phyloP scores from a whole-genome alignment of 2,797 vertebrate genomes.

The Periophthalmus magnuspinnatus region DNA sequence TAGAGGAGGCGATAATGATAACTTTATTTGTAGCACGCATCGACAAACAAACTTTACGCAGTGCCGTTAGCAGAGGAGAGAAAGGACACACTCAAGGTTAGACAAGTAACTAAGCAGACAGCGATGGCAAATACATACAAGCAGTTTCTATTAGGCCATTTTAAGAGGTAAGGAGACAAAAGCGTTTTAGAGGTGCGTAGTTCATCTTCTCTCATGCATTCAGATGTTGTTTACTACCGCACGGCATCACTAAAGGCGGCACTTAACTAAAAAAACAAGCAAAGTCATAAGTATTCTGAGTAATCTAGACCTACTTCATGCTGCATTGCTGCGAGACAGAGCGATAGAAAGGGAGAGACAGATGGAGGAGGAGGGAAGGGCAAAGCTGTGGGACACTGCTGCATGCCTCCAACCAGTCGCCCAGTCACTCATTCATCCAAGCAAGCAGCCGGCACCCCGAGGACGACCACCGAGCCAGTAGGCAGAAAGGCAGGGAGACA shows the following conservation, averaged over 20 bases:
- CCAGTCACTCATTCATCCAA: slow-evolving; percentile 36
- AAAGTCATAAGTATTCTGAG: slow-evolving; percentile 42
- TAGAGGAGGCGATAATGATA: slow-evolving; percentile 38
- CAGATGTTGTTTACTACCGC: slow-evolving; percentile 36
- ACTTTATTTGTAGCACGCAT: slow-evolving; percentile 37
- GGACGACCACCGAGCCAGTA: slow-evolving; percentile 8
- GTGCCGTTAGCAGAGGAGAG: background rate
- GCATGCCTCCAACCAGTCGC: slow-evolving; percentile 44
- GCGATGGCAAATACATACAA: slow-evolving; percentile 9
- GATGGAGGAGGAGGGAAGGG: slow-evolving; percentile 34
- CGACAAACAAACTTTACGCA: slow-evolving; percentile 43
- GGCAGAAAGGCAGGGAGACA: slow-evolving; percentile 16
- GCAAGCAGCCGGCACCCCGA: slow-evolving; percentile 25
- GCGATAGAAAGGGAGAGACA: slow-evolving; percentile 10
- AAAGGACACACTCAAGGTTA: slow-evolving; percentile 40
- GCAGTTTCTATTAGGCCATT: slow-evolving; percentile 10
- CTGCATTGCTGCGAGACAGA: slow-evolving; percentile 51
- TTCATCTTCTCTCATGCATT: slow-evolving; percentile 22
- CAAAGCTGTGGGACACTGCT: slow-evolving; percentile 57
- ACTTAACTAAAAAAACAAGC: slow-evolving; percentile 23
- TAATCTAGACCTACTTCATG: slow-evolving; percentile 45
- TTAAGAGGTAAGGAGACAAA: slow-evolving; percentile 12
- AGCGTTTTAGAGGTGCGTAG: background rate
- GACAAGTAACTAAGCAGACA: slow-evolving; percentile 15
- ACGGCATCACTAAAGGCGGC: slow-evolving; percentile 19